Evolutionary conservation across 2,888 invertebrate genomes (phyloP), one percentile per base, ranked within the genome.

Genomic region (Andrena bicolor): DNA sequence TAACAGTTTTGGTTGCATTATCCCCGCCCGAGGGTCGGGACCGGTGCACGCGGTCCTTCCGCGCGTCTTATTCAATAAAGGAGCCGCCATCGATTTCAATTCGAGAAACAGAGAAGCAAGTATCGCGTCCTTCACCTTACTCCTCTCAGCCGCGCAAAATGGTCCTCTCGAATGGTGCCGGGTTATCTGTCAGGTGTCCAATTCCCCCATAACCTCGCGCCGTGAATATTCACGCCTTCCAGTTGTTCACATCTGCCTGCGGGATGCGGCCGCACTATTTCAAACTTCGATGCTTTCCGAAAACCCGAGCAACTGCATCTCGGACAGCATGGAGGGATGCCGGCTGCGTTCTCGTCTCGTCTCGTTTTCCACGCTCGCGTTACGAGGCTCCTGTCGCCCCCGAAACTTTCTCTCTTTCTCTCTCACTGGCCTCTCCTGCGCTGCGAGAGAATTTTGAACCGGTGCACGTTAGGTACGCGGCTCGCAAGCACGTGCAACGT

Each of bases 131-230:
- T 63, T 85, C 51, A 85, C 85, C 82, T 87, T 84, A n/a, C n/a
- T 51, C 61, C 68, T 77, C 66, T 71, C 66, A 41, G 32, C 56
- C 63, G 23, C 23, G 70, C 60, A 63, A 66, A 71, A 73, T 53
- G 60, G 48, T 80, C 56, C 76, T 76, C 63, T 60, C 64, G 56
- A 58, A 2, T 63, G 48, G 35, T 58, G 64, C 48, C 58, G 73
- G 66, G 71, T 76, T 35, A 23, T 69, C 80, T 63, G 77, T 82
- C 72, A 83, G 30, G 64, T 74, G 56, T 70, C 64, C 69, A 10
- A 61, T 83, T 80, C 78, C 78, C 74, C 73, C 87, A 84, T 87
- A 85, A 87, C 80, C 87, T 85, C 76, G 77, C 79, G 73, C 76
- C 66, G 75, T 79, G 64, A 83, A 85, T 60, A 82, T 73, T 71